A percentile compares a stretch with the other conserved stretches of the same genome.
Conservation (phyloP, 2,888 invertebrate species). For the Dicyrtomina minuta region DNA sequence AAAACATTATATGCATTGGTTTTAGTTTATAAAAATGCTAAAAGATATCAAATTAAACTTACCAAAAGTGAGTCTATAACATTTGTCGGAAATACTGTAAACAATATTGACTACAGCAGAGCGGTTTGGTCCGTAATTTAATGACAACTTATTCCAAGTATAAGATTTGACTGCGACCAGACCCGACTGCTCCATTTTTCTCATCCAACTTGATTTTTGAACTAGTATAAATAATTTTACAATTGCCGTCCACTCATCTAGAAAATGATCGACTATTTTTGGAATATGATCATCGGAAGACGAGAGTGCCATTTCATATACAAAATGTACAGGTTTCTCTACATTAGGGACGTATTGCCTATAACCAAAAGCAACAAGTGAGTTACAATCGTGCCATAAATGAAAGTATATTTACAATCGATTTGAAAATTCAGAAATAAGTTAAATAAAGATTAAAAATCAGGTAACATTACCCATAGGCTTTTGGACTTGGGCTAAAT, state of each 20-base stretch:
- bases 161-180: constrained; percentile 82
- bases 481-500: constrained; percentile 34
- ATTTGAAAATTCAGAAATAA: background rate
- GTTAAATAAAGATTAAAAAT: background rate
- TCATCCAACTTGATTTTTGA: constrained; percentile 61
- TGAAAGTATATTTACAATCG: background rate
- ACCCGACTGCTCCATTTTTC: constrained; percentile 40
- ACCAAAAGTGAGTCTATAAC: constrained; percentile 72
- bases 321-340: constrained; percentile 83
- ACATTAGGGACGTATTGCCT: constrained; percentile 63
- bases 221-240: constrained; percentile 84
- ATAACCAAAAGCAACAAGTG: constrained; percentile 31
- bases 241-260: constrained; percentile 91
- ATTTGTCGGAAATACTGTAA: constrained; percentile 73
- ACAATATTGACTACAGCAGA: constrained; percentile 80
- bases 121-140: constrained; percentile 84
- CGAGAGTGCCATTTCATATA: constrained; percentile 76
- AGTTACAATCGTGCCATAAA: constrained; percentile 1
- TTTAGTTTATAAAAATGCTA: background rate
- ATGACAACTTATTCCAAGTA: constrained; percentile 83
- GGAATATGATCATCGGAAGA: constrained; percentile 73
- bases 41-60: constrained; percentile 38
- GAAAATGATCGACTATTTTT: constrained; percentile 79
- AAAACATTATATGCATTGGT: background rate
- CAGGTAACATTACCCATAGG: constrained; percentile 8